phyloP scores from a whole-genome alignment of 2,113 vertebrate species.

The Microcebus ravelobensis region DNA sequence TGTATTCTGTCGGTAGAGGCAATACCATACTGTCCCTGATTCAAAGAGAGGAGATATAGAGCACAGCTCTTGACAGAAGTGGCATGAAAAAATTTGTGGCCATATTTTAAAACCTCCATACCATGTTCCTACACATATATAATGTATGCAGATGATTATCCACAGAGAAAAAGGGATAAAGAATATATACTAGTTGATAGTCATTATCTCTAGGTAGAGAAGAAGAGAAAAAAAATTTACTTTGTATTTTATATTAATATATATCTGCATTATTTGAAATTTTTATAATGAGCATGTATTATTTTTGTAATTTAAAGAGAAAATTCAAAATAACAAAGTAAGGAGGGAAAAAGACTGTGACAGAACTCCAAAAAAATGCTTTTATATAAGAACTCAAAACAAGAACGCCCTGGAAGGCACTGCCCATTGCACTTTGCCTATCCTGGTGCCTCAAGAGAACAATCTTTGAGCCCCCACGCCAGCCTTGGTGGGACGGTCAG shows the following conservation, averaged over 20 bases:
- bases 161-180: neutral
- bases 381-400: neutral
- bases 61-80: neutral
- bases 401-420: neutral
- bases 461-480: accelerated
- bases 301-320: constrained; percentile 18
- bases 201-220: neutral
- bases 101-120: neutral
- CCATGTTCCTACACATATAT: neutral
- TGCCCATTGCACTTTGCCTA: neutral
- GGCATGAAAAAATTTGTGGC: neutral
- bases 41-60: neutral
- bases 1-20: neutral
- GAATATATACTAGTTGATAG: neutral
- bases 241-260: neutral
- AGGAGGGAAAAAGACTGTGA: neutral
- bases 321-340: constrained; percentile 27
- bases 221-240: neutral
- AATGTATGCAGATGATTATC: neutral
- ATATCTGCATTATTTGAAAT: neutral
- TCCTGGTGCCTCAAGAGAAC: neutral
- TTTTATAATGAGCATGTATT: neutral
- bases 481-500: accelerated
- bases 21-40: neutral
- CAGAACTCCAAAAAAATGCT: neutral